Base-by-base conservation (phyloP, 2,888 invertebrate genomes). In the Athalia rosae region DNA sequence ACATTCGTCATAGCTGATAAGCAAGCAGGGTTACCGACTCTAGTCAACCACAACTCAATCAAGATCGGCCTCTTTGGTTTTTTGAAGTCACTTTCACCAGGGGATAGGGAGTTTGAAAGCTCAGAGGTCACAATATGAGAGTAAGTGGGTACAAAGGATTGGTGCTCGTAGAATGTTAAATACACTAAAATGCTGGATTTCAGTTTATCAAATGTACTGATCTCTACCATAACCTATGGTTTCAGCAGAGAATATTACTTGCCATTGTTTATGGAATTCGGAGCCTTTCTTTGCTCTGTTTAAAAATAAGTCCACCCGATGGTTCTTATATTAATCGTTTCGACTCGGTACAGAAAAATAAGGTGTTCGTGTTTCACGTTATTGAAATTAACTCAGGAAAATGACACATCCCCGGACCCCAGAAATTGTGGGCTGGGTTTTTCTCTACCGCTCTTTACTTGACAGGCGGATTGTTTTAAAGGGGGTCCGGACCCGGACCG, bases 1-100 rank as follows among this genome's bases (percentile, higher is more conserved):
- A 67, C 15, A 67, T 67, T 67, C 67, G 67, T 53, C 53, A 3
- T 1, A 41, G 8, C 5, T 67, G 67, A 67, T 67, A 67, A 67
- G 67, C 67, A 6, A 50, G 28, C 48, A 28, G 50, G 28, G 50
- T 15, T 67, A 64, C 64, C 64, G 64, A 62, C 9, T 9, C 50
- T 50, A 50, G 50, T 50, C 50, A 50, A 28, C 28, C 28, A 28
- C 28, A 28, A 28, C 28, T 28, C 28, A 28, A 28, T n/a, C n/a
- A n/a, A 28, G 28, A 28, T 28, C 2, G 2, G 28, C 28, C 28
- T 1, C 28, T 28, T 28, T 28, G 28, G 28, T 28, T 28, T 28
- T 28, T 28, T 28, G 2, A 28, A 28, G 28, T 28, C 28, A 28
- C 28, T 28, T 28, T 28, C 28, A 28, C 28, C 28, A 28, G 28